Evolutionary conservation across 1,140 invertebrate species (phyloP).

Genomic region (Aricia agestis): DNA sequence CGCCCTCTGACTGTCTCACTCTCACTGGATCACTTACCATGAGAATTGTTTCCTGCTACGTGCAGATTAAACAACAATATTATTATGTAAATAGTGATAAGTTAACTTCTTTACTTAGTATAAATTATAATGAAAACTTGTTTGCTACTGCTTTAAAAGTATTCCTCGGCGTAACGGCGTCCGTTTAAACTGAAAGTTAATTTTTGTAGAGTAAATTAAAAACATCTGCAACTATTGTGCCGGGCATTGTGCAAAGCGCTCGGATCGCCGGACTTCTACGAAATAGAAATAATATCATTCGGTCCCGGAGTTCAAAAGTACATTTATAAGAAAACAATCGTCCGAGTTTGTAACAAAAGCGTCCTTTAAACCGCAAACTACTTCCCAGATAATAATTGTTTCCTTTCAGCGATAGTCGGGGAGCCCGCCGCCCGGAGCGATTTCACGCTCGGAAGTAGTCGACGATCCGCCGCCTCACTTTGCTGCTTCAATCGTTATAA

Average conservation of each 20-base stretch:
- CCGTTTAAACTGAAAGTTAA: not conserved
- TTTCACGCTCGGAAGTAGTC: slow-evolving; percentile 10
- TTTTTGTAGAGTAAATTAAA: not conserved
- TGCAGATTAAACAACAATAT: no score
- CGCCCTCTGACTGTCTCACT: no score
- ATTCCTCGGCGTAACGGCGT: not conserved
- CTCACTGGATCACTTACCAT: no score
- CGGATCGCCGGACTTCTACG: not conserved
- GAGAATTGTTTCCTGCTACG: no score
- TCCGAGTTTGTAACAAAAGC: not conserved
- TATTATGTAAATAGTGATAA: no score
- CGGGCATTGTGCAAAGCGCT: not conserved
- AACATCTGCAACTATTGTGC: not conserved
- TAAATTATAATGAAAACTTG: not conserved
- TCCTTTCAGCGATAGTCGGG: slow-evolving; percentile 2
- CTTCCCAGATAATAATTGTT: slow-evolving; percentile 10
- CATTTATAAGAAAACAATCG: slow-evolving; percentile 1
- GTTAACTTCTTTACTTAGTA: not conserved
- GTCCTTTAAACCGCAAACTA: not conserved
- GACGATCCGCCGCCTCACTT: not conserved
- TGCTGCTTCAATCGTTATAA: not conserved
- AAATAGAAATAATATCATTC: not conserved
- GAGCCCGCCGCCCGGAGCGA: not conserved
- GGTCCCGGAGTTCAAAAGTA: not conserved
- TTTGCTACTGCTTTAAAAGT: not conserved